A percentile compares a stretch with the other conserved stretches of the same genome.
Evolutionary conservation across 2,888 invertebrate genomes (phyloP).

Genomic region (Eupithecia tripunctaria): DNA sequence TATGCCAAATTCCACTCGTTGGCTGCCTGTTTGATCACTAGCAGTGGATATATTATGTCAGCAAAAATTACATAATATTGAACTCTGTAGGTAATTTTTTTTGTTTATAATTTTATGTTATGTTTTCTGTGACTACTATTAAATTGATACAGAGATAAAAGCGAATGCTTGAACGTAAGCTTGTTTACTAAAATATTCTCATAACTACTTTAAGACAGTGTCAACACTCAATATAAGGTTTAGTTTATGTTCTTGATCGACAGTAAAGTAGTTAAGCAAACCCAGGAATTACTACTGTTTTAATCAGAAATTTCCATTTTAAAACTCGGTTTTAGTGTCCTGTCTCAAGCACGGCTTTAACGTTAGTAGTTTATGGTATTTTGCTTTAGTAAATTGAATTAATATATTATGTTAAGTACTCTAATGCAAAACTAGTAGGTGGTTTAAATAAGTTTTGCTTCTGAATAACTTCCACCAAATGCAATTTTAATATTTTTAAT

Average conservation of each 20-base stretch:
- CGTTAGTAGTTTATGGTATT: neutral
- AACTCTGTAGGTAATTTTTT: too few species aligned
- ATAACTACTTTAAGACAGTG: neutral
- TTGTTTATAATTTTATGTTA: neutral
- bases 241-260: slow-evolving; percentile 2
- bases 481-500: neutral
- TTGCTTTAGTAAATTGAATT: neutral
- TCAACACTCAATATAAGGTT: neutral
- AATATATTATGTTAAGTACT: neutral
- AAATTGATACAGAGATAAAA: neutral
- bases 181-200: neutral
- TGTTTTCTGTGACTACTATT: neutral
- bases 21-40: too few species aligned
- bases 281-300: neutral
- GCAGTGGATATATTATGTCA: too few species aligned
- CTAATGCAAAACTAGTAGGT: neutral
- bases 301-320: neutral
- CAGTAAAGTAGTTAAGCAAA: neutral
- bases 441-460: neutral
- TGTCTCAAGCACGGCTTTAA: neutral
- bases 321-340: neutral
- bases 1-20: too few species aligned
- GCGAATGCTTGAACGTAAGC: neutral
- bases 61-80: too few species aligned
- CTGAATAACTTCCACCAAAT: neutral